Percentiles rank a stretch among this genome's conserved stretches.
phyloP scores from a whole-genome alignment of 2,888 invertebrate species.

The Thymelicus acteon region DNA sequence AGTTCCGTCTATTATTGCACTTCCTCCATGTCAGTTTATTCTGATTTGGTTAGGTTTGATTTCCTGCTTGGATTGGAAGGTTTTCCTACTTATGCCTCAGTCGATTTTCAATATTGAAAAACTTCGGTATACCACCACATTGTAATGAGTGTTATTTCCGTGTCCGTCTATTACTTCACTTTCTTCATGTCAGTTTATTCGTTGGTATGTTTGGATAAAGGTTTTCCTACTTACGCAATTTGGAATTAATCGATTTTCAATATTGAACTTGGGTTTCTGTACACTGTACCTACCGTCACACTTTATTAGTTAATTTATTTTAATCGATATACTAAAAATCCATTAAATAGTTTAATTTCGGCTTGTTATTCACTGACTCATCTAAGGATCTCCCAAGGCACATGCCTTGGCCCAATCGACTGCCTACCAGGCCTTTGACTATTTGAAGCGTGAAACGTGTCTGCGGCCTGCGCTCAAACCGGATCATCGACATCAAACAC shows the following conservation, averaged over 20 bases:
- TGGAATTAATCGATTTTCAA: too few species aligned
- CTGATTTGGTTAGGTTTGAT: too few species aligned
- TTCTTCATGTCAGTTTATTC: neutral
- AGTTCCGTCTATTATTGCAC: too few species aligned
- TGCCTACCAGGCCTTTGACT: conserved; percentile 15
- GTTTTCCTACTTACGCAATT: too few species aligned
- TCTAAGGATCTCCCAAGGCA: conserved; percentile 16
- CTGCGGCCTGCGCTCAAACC: conserved; percentile 12
- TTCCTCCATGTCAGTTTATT: neutral
- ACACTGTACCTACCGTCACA: too few species aligned
- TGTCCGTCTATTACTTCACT: too few species aligned
- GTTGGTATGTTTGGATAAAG: too few species aligned
- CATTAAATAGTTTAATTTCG: neutral
- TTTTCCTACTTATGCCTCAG: too few species aligned
- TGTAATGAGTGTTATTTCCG: neutral
- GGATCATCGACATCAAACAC: conserved; percentile 38
- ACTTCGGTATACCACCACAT: neutral
- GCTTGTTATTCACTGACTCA: neutral
- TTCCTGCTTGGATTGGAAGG: too few species aligned
- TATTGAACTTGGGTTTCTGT: too few species aligned
- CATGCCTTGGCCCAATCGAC: conserved; percentile 21
- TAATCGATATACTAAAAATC: neutral
- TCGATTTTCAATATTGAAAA: neutral
- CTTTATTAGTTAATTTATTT: too few species aligned
- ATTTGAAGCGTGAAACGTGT: conserved; percentile 33